Evolutionary conservation across 2,888 invertebrate genomes (phyloP).

Genomic region (Chloroclysta siterata): DNA sequence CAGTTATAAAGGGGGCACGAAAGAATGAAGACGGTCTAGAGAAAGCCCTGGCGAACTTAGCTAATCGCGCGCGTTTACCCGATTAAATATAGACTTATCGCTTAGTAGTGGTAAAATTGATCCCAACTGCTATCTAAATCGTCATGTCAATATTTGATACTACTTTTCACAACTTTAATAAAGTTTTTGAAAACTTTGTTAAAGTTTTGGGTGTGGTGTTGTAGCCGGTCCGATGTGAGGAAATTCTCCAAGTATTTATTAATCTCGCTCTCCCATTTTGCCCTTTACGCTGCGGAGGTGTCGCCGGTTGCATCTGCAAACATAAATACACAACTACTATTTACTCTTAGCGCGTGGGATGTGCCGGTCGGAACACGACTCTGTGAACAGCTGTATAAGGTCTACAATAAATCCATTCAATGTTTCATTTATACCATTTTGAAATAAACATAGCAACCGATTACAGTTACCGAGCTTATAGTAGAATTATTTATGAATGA

Average conservation of each 20-base stretch:
- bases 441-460: constrained; percentile 3
- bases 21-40: constrained; percentile 6
- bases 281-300: background rate
- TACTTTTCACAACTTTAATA: background rate
- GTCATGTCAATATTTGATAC: background rate
- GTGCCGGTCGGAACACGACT: constrained; percentile 14
- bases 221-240: background rate
- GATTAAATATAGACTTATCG: background rate
- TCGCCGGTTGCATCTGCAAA: constrained; percentile 11
- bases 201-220: constrained; percentile 8
- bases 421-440: background rate
- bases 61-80: constrained; percentile 8
- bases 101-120: background rate
- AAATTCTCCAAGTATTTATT: background rate
- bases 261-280: background rate
- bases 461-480: background rate
- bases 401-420: background rate
- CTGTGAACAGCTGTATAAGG: constrained; percentile 8
- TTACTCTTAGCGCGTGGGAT: constrained; percentile 8
- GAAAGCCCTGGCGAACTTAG: constrained; percentile 3
- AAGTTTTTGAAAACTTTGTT: background rate
- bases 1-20: constrained; percentile 16
- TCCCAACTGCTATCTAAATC: background rate
- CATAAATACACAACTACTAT: constrained; percentile 17
- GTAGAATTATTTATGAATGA: constrained; percentile 2